A percentile compares a stretch with the other conserved stretches of the same genome.
Conservation (phyloP, 1,140 invertebrate species). For the Planococcus citri region DNA sequence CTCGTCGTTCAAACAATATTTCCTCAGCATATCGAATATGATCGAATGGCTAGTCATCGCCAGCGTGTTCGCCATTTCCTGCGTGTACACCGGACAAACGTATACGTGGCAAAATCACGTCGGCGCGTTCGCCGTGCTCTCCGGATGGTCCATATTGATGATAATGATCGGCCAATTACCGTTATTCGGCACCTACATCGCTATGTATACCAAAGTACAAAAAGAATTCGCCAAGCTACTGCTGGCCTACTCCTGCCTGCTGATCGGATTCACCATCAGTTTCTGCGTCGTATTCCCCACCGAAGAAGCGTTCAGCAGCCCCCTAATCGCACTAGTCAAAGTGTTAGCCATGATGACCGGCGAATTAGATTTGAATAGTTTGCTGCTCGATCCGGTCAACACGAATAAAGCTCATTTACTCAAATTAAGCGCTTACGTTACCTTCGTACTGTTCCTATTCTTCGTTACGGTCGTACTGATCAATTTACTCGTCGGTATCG, state of each 20-base stretch:
- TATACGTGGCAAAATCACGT: constrained; percentile 69
- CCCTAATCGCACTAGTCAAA: constrained; percentile 64
- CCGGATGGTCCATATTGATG: constrained; percentile 77
- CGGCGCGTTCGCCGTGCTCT: constrained; percentile 66
- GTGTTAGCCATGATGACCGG: constrained; percentile 83
- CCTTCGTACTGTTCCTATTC: constrained; percentile 56
- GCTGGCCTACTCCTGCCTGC: constrained; percentile 65
- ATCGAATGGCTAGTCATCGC: constrained; percentile 73
- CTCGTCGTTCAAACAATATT: constrained; percentile 58
- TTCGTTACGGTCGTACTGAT: constrained; percentile 69
- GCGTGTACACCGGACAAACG: constrained; percentile 58
- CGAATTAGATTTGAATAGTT: constrained; percentile 56
- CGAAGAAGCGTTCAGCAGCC: constrained; percentile 61
- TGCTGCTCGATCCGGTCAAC: constrained; percentile 49
- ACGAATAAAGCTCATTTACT: constrained; percentile 45
- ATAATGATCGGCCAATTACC: constrained; percentile 74
- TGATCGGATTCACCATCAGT: constrained; percentile 73
- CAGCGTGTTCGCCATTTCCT: constrained; percentile 66
- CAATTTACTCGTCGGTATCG: constrained; percentile 67
- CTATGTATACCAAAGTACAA: constrained; percentile 74
- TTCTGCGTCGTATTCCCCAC: constrained; percentile 75
- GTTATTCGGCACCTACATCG: constrained; percentile 71
- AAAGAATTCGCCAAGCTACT: constrained; percentile 72
- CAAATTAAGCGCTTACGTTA: constrained; percentile 56
- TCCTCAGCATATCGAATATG: constrained; percentile 67